Base-by-base conservation (phyloP, 2,888 invertebrate species). In the Eudemis profundana region DNA sequence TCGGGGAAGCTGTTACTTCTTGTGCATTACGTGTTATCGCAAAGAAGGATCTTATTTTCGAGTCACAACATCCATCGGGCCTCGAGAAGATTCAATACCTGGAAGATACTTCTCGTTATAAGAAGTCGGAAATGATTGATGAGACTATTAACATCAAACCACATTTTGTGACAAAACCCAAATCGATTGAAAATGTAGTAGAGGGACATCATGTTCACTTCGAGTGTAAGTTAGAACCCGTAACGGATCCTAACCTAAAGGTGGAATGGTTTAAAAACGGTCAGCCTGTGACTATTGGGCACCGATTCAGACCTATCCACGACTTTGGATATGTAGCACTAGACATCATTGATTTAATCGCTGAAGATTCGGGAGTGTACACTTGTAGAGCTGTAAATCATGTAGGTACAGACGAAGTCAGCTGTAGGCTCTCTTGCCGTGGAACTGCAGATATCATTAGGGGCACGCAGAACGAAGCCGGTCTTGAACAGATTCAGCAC, bases 261-360 rank as follows among this genome's bases (percentile, higher is more conserved):
- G 98, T 99, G 3, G 98, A 98, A 89, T 99, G 99, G 99, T 98
- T 94, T 81, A 98, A 97, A 83, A 97, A 99, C 86, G 98, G 98
- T 46, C 95, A 96, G 74, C 98, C 98, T 23, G 95, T 99, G 59
- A 98, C 97, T 15, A 95, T 98, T 82, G 98, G 98, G 53, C 98
- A 98, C 83, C 95, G 98, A 78, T 99, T 98, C 93, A 95, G 98
- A 76, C 98, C 98, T 66, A 98, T 98, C 82, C 98, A 98, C 84
- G 99, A 99, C 87, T 99, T 99, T 87, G 99, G 99, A 42, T 99
- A 98, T 83, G 99, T 99, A 19, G 98, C 99, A 14, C 93, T 99
- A 69, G 99, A 99, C 81, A 97, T 99, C 70, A 95, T 98, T 72
- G 98, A 98, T 83, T 93, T 98, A 61, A 98, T 98, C 82, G 97